Base-by-base conservation (phyloP, 1,140 invertebrate species). In the Limonius californicus region DNA sequence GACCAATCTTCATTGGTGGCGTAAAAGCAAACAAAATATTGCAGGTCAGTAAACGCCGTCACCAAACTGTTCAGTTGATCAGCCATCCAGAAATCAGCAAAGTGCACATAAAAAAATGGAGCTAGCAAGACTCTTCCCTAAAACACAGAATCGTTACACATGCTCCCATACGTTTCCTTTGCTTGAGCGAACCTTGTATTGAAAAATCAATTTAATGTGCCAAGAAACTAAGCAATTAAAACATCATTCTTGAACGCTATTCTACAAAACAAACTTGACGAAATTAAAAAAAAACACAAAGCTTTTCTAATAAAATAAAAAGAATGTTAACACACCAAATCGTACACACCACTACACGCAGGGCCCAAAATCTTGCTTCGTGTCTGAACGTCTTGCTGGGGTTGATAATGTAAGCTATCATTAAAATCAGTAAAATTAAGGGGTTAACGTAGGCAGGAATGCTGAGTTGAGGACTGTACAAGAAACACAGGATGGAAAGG, bases 11-110 rank as follows among this genome's bases (percentile, higher is more conserved):
- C 83, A 68, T 89, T 90, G 0, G 85, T 88, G 0, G 87, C 76
- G 62, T 92, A 94, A 74, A 92, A 93, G 61, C 90, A 91, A 2
- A 93, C 77, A 57, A 98, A 86, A 79, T 92, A 99, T 68, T 99
- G 93, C 69, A 99, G 89, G 79, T 99, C 98, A 1, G 95, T 78
- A 58, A 99, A 87, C 1, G 92, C 89, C 0, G 89, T 89, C 0
- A 87, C 88, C 43, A 99, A 81, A 64, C 94, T 98, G 74, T 98
- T 99, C 66, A 99, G 82, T 77, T 99, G 98, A 83, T 99, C 98
- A 23, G 95, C 97, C 68, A 99, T 84, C 98, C 98, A 99, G 85
- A 99, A 99, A 81, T 99, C 97, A 21, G 97, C 95, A 78, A 99
- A 99, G 45, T 91, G 88, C 3, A 99, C 97, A 72, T 92, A 92